Conservation (phyloP, 2,888 invertebrate genomes). For the Melolontha melolontha region DNA sequence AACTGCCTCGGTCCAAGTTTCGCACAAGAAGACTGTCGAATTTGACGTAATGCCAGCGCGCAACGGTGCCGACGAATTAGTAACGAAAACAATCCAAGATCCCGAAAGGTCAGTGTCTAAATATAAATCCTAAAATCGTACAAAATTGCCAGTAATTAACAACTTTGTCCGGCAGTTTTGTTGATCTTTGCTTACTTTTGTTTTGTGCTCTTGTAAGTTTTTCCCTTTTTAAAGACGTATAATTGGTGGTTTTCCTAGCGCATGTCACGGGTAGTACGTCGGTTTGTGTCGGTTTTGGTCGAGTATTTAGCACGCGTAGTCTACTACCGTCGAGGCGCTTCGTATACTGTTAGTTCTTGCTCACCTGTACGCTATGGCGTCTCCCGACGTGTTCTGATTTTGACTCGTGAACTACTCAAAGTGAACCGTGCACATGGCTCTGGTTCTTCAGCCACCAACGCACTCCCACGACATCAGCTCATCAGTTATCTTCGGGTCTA, state of each 20-base stretch:
- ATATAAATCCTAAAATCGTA: constrained; percentile 16
- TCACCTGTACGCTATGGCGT: constrained; percentile 30
- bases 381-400: constrained; percentile 7
- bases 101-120: constrained; percentile 54
- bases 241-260: constrained; percentile 29
- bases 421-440: constrained; percentile 32
- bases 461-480: constrained; percentile 23
- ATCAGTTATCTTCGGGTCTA: constrained; percentile 30
- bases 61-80: constrained; percentile 50
- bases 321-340: constrained; percentile 17
- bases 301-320: constrained; percentile 32
- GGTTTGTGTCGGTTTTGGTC: constrained; percentile 30
- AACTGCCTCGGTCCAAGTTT: constrained; percentile 46
- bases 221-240: constrained; percentile 14
- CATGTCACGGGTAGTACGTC: constrained; percentile 28
- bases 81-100: constrained; percentile 46
- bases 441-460: constrained; percentile 10
- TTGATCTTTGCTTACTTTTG: constrained; percentile 2
- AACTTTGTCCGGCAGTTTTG: constrained; percentile 10
- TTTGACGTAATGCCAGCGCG: constrained; percentile 51
- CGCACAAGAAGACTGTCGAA: constrained; percentile 55
- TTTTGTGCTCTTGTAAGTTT: constrained; percentile 2
- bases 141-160: constrained; percentile 11
- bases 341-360: constrained; percentile 34
- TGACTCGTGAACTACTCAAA: constrained; percentile 17